phyloP scores from a whole-genome alignment of 2,797 vertebrate species.

The Rhodeus uyekii region DNA sequence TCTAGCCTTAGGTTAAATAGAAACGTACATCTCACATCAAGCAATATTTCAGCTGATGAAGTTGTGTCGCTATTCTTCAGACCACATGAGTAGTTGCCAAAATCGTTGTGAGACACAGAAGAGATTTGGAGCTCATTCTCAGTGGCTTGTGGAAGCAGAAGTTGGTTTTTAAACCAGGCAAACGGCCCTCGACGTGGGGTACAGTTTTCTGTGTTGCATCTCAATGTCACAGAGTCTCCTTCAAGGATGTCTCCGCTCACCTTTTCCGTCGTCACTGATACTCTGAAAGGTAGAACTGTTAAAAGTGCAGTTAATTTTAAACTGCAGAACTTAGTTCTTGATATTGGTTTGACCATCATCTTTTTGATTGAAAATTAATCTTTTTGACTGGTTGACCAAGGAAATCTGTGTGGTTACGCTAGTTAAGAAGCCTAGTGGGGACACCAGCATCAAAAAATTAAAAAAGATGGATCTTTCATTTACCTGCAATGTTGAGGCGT shows the following conservation, averaged over 20 bases:
- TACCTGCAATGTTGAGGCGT: slow-evolving; percentile 28
- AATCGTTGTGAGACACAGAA: slow-evolving; percentile 2
- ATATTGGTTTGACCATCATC: too few relatives aligned
- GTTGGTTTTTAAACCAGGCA: slow-evolving; percentile 36
- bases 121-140: background rate
- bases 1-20: background rate
- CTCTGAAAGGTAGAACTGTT: slow-evolving; percentile 28
- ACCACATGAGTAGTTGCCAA: slow-evolving; percentile 28
- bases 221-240: slow-evolving; percentile 36
- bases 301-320: background rate
- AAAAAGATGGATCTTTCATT: background rate
- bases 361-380: too few relatives aligned
- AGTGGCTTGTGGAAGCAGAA: slow-evolving; percentile 7
- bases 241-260: background rate
- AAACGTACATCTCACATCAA: slow-evolving; percentile 47
- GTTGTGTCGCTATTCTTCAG: background rate
- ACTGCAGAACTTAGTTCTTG: background rate
- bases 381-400: too few relatives aligned
- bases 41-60: background rate
- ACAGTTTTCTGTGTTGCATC: slow-evolving; percentile 21
- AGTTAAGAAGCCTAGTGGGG: too few relatives aligned
- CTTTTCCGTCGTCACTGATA: background rate
- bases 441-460: background rate
- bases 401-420: too few relatives aligned
- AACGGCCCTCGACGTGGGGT: background rate